A percentile compares a stretch with the other conserved stretches of the same genome.
These are phyloP conservation scores for Phalera bucephala DNA, from an alignment of 2,888 invertebrate species.

Conservation along the genomic window DNA sequence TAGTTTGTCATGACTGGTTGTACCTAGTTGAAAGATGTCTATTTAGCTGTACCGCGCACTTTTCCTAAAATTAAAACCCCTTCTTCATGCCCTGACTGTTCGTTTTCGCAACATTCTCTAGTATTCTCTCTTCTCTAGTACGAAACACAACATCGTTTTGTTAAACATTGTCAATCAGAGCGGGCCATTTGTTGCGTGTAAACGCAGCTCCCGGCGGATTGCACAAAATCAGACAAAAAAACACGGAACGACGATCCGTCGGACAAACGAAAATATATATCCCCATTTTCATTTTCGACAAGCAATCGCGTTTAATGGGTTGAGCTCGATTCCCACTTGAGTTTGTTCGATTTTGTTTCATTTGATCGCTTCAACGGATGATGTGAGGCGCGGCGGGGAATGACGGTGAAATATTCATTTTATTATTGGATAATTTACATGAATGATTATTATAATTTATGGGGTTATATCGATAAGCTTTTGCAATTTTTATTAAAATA, in stretches of 20 bases:
- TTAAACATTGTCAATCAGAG: constrained; percentile 56
- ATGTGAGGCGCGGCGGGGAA: constrained; percentile 45
- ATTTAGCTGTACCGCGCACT: too few species aligned
- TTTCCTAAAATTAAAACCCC: too few species aligned
- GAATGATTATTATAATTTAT: constrained; percentile 2
- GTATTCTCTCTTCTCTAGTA: too few species aligned
- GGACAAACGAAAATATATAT: constrained; percentile 74
- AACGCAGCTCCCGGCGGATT: constrained; percentile 67
- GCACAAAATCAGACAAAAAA: constrained; percentile 69
- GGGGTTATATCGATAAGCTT: neutral
- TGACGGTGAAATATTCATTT: constrained; percentile 26
- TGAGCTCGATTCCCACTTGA: constrained; percentile 75
- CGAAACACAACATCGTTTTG: constrained; percentile 9
- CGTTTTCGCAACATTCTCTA: too few species aligned
- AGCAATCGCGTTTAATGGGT: constrained; percentile 77
- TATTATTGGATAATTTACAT: constrained; percentile 22
- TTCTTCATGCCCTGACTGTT: too few species aligned
- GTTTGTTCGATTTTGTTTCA: constrained; percentile 73
- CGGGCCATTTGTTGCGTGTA: constrained; percentile 70
- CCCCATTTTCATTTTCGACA: constrained; percentile 78
- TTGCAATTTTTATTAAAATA: too few species aligned
- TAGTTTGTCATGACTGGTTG: too few species aligned
- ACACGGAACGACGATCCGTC: constrained; percentile 55
- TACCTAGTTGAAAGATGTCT: too few species aligned
- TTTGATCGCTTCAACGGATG: constrained; percentile 64